Base-by-base conservation (phyloP, 2,113 vertebrate genomes). In the Sarotherodon lohbergeri region DNA sequence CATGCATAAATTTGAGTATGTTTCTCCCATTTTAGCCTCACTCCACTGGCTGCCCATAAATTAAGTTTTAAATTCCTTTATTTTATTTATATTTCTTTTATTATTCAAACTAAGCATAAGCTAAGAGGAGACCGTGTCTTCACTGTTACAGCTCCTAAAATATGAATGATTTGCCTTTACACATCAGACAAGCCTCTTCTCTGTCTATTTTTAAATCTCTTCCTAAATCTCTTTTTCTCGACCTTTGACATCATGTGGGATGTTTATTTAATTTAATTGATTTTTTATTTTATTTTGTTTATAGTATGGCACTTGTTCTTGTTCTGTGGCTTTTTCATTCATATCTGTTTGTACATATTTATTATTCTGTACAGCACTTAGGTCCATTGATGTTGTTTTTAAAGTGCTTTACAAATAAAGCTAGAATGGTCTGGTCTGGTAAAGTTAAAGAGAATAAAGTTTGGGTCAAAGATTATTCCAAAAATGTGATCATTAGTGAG, bases 261-360 rank as follows among this genome's bases (percentile, higher is more conserved):
- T 3, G 32, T 63, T 63, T 63, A 11, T 36, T 0, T 63, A 4
- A 36, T 63, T 36, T 12, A 19, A 34, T 63, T 0, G 2, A 36
- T 63, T 63, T 63, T 63, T 7, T 34, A 11, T 63, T 63, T 63
- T 36, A 19, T 63, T 63, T 0, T 4, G 29, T 63, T 63, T 19
- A 0, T 4, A 34, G 5, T 36, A 34, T 11, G 0, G 5, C 59
- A 34, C 9, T 63, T 19, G 59, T 36, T 11, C 32, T 36, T 63
- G 2, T 63, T 34, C 59, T 34, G 29, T 34, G 29, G 59, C 59
- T 19, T 34, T 61, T 61, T 61, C 9, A 61, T 11, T 63, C 9
- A 9, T 63, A 36, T 63, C 17, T 36, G 59, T 36, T 63, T 63
- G 32, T 41, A 6, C 12, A 24, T 24, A 24, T 41, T 22, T 22